Evolutionary conservation across 2,113 vertebrate species (phyloP), one percentile per base, ranked within the genome.

Genomic region (Spheniscus mendiculus): DNA sequence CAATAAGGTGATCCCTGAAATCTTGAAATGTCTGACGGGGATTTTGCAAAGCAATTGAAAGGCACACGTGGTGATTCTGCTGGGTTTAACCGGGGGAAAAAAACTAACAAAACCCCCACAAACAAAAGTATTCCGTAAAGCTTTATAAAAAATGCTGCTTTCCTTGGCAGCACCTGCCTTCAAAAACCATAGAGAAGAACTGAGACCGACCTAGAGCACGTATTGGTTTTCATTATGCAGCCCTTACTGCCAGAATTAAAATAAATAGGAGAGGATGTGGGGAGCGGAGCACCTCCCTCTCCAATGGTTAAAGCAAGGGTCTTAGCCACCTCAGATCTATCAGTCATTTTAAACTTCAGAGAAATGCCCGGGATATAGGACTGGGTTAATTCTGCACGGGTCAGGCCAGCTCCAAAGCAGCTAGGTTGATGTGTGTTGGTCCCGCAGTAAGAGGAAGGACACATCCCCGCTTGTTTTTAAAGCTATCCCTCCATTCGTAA

Each of bases 201-300:
- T 0, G 16, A 76, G 34, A 20, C 36, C 0, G 0, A 47, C 16
- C 17, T 6, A 2, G 16, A 73, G 58, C n/a, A 9, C 0, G 1
- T 6, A 5, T 4, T 50, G 83, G 32, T 80, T 71, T 83, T 85
- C 55, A 44, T 58, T 30, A 17, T 3, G 13, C 49, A 44, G 61
- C 38, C 32, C 42, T 16, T 38, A 23, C 36, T 36, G 59, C 71
- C 29, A n/a, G 44, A 42, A 74, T 19, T 62, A 47, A 65, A 89
- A 49, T 22, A 55, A 83, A 12, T 12, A 32, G 63, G 63, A 18
- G 16, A 17, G 52, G 79, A 32, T 0, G 6, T 15, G 44, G 23
- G 45, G 63, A 66, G 53, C 2, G 1, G 26, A 70, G 38, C 29
- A n/a, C 18, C 18, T 38, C 52, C n/a, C 38, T 36, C n/a, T 61